phyloP scores from a whole-genome alignment of 2,888 invertebrate genomes.

The Entomobrya proxima region DNA sequence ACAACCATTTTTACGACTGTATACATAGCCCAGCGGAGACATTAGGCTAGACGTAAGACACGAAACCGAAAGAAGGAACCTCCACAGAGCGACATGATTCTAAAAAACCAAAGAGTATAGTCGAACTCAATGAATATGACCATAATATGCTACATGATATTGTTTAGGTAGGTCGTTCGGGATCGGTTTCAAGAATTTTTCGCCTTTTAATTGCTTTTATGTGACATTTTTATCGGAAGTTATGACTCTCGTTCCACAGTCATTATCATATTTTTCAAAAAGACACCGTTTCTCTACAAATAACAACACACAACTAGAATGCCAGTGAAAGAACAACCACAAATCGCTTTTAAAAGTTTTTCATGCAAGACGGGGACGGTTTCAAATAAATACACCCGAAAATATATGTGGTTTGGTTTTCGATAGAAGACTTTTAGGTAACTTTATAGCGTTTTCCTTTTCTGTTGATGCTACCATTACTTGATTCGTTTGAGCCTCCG shows the following conservation, averaged over 20 bases:
- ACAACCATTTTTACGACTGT: slow-evolving; percentile 10
- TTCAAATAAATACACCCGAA: neutral
- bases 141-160: slow-evolving; percentile 54
- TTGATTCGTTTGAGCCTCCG: slow-evolving; percentile 21
- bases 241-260: slow-evolving; percentile 71
- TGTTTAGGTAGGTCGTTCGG: slow-evolving; percentile 72
- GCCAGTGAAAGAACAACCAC: slow-evolving; percentile 9
- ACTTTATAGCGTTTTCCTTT: neutral
- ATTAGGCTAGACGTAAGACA: neutral
- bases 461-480: slow-evolving; percentile 11
- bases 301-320: slow-evolving; percentile 7
- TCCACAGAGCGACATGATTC: slow-evolving; percentile 53
- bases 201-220: slow-evolving; percentile 73
- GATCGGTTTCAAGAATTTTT: slow-evolving; percentile 70
- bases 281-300: slow-evolving; percentile 69
- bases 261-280: slow-evolving; percentile 74
- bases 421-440: neutral
- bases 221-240: slow-evolving; percentile 75
- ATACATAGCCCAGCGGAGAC: neutral
- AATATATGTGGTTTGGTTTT: slow-evolving; percentile 14
- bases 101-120: slow-evolving; percentile 14
- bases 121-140: slow-evolving; percentile 61
- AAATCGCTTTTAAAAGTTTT: slow-evolving; percentile 18
- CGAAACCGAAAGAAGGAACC: slow-evolving; percentile 44
- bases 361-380: slow-evolving; percentile 5